phyloP scores from a whole-genome alignment of 2,113 vertebrate species.

The Garra rufa region DNA sequence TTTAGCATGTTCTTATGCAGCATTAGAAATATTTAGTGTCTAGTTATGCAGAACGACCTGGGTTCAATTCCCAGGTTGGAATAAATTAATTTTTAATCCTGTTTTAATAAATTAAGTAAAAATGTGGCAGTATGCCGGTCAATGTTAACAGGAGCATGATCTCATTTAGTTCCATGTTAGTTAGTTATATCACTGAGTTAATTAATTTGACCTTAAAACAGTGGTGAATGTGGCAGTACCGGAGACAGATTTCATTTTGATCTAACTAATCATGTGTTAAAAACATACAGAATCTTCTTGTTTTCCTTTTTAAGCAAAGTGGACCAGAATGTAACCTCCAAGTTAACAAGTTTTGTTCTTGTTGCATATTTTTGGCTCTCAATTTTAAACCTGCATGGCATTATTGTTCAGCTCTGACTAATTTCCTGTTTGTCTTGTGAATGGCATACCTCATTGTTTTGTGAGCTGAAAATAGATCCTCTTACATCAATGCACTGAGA shows the following conservation, averaged over 20 bases:
- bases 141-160: slow-evolving; percentile 3
- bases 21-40: neutral
- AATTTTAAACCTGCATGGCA: neutral
- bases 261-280: neutral
- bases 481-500: slow-evolving; percentile 5
- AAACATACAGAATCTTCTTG: neutral
- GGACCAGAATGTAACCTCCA: neutral
- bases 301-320: neutral
- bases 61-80: neutral
- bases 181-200: neutral
- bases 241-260: neutral
- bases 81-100: neutral
- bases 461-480: neutral
- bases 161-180: neutral
- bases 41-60: neutral
- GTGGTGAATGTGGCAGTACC: neutral
- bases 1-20: slow-evolving; percentile 14
- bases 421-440: neutral
- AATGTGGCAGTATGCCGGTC: neutral
- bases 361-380: neutral
- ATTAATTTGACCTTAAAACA: slow-evolving; percentile 2
- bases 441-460: neutral
- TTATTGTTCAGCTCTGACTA: neutral
- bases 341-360: neutral
- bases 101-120: neutral